Conservation (phyloP, 2,888 invertebrate genomes). For the Brenthis daphne region DNA sequence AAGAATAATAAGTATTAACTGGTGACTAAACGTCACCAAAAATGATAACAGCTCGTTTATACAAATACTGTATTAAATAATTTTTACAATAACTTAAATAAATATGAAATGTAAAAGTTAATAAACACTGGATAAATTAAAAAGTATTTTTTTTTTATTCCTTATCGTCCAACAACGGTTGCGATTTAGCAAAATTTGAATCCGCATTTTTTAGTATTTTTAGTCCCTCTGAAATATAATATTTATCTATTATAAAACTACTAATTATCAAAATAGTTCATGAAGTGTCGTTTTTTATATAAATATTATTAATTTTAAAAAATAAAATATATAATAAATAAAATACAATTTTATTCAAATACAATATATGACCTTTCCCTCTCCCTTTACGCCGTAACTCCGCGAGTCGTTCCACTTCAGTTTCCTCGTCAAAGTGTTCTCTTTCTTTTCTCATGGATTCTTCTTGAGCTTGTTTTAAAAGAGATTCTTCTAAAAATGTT, state of each 20-base stretch:
- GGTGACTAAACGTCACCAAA: constrained; percentile 38
- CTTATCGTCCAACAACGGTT: constrained; percentile 60
- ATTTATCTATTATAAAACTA: not conserved
- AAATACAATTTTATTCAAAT: too few relatives aligned
- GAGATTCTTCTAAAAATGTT: constrained; percentile 81
- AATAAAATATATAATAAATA: too few relatives aligned
- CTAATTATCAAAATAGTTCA: not conserved
- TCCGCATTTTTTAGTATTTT: constrained; percentile 66
- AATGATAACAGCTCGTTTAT: constrained; percentile 65
- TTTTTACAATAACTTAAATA: constrained; percentile 76
- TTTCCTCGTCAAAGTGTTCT: constrained; percentile 60
- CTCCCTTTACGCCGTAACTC: constrained; percentile 70
- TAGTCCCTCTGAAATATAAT: constrained; percentile 66
- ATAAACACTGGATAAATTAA: constrained; percentile 73
- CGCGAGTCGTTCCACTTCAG: constrained; percentile 69
- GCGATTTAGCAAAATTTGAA: constrained; percentile 56
- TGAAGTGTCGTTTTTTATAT: not conserved
- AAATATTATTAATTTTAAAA: too few relatives aligned
- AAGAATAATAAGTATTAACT: constrained; percentile 49
- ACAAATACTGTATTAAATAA: constrained; percentile 71
- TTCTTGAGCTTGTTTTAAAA: constrained; percentile 81
- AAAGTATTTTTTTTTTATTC: constrained; percentile 49
- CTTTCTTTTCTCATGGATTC: constrained; percentile 61
- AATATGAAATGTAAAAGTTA: constrained; percentile 68
- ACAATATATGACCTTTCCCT: constrained; percentile 60